Percentiles rank a stretch among this genome's conserved stretches.
Conservation (phyloP, 2,797 vertebrate genomes). For the Muraenolepis orangiensis region DNA sequence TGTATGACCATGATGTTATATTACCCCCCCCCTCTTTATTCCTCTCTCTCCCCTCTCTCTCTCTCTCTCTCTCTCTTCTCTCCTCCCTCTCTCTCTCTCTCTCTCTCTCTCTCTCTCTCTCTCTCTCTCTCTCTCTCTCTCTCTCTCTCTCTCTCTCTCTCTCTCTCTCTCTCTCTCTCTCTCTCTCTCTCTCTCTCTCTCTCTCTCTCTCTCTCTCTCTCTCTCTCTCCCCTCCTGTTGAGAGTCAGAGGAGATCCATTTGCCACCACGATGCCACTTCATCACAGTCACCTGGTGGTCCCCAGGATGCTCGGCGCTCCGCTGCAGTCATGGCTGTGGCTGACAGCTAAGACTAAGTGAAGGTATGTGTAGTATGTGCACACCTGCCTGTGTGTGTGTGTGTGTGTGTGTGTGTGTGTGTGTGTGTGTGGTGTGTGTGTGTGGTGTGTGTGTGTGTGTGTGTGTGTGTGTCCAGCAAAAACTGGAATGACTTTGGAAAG, state of each 20-base stretch:
- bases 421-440: too few species aligned
- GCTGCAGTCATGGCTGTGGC: background rate
- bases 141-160: background rate
- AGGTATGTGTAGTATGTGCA: constrained; percentile 23
- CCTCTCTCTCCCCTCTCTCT: background rate
- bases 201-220: too few species aligned
- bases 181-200: background rate
- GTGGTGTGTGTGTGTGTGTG: too few species aligned
- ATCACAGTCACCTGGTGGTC: too few species aligned
- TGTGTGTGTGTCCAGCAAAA: background rate
- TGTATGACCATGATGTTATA: constrained; percentile 21
- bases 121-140: background rate
- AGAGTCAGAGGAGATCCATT: constrained; percentile 54
- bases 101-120: background rate
- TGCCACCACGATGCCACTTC: constrained; percentile 45
- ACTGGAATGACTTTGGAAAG: background rate
- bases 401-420: too few species aligned
- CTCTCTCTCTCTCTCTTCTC: background rate
- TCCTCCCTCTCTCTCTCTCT: too few species aligned
- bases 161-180: background rate
- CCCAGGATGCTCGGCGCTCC: constrained; percentile 22
- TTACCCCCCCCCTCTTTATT: background rate
- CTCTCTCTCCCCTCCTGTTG: background rate
- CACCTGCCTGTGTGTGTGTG: constrained; percentile 12
- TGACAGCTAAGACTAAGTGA: background rate